Evolutionary conservation across 2,113 vertebrate species (phyloP).

Genomic region (Prochilodus magdalenae): DNA sequence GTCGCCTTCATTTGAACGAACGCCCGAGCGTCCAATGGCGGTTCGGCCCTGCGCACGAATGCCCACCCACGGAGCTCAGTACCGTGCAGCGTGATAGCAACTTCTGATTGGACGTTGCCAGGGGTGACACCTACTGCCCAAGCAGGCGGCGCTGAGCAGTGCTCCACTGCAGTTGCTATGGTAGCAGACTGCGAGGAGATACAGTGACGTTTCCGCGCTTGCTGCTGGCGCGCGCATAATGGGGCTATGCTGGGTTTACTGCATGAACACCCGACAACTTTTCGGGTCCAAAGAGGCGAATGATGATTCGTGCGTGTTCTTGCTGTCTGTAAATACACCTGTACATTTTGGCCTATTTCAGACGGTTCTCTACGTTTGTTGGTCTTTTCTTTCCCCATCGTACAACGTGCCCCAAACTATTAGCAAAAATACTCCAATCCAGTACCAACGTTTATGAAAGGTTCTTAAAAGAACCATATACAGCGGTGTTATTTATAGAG

Average conservation of each 20-base stretch:
- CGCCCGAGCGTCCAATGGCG: constrained; percentile 66
- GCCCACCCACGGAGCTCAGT: constrained; percentile 73
- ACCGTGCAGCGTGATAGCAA: constrained; percentile 74
- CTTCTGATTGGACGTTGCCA: constrained; percentile 84
- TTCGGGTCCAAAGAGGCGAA: neutral
- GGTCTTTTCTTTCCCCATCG: no score
- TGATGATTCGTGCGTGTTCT: neutral
- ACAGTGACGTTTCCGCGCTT: constrained; percentile 32
- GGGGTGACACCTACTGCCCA: constrained; percentile 78
- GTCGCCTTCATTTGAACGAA: constrained; percentile 65
- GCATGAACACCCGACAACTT: constrained; percentile 3
- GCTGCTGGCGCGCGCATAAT: neutral
- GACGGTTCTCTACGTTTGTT: neutral
- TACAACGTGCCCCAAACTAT: neutral
- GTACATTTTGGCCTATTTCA: neutral
- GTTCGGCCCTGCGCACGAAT: constrained; percentile 54
- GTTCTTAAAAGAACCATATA: no score
- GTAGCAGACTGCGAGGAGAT: constrained; percentile 78
- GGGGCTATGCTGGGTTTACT: constrained; percentile 19
- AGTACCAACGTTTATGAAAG: no score
- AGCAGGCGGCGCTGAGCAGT: constrained; percentile 78
- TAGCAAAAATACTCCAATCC: no score
- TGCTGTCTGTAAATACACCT: neutral
- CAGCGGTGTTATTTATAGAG: no score
- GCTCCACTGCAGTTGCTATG: constrained; percentile 84